Evolutionary conservation across 2,113 vertebrate genomes (phyloP), one percentile per base, ranked within the genome.

Genomic region (Syngnathus typhle): DNA sequence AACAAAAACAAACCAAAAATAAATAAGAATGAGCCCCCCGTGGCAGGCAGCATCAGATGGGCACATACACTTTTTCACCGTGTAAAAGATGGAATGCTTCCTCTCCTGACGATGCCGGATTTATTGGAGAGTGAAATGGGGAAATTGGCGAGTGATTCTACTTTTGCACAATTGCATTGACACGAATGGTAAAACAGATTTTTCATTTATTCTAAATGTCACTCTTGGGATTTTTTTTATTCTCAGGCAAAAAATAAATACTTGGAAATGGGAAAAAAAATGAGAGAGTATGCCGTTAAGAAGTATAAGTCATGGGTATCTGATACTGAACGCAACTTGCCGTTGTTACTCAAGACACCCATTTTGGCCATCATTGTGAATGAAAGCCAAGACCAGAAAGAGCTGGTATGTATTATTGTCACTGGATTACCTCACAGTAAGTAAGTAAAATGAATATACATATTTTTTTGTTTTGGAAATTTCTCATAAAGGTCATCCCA

Each of bases 21-120:
- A 37, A 90, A 68, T 75, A 95, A 92, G 80, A 90, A 89, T 46
- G 93, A 96, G 38, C 93, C 96, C 44, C 93, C 93, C 0, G 84
- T 94, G 51, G 93, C 96, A 2, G 96, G 96, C 19, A 89, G 94
- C 13, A 94, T 98, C 68, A 85, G 83, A 72, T 99, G 97, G 97
- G 90, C 84, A 0, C 89, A 88, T 0, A 92, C 87, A 5, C 93
- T 98, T 43, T 90, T 92, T 71, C 21, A 70, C 10, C 79, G 85
- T 9, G 93, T 96, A 55, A 93, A 94, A 51, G 87, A 82, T 55
- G 90, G 92, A 67, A 90, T 98, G 61, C 72, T 93, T 58, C 75
- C 91, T 0, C 95, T 99, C 68, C 88, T 92, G 9, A 88, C 95
- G 66, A 90, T 89, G 1, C 83, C 88, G 2, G 94, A 91, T 58